Percentiles rank a stretch among this genome's conserved stretches.
Conservation (phyloP, 2,113 vertebrate genomes). For the Oryzias celebensis region DNA sequence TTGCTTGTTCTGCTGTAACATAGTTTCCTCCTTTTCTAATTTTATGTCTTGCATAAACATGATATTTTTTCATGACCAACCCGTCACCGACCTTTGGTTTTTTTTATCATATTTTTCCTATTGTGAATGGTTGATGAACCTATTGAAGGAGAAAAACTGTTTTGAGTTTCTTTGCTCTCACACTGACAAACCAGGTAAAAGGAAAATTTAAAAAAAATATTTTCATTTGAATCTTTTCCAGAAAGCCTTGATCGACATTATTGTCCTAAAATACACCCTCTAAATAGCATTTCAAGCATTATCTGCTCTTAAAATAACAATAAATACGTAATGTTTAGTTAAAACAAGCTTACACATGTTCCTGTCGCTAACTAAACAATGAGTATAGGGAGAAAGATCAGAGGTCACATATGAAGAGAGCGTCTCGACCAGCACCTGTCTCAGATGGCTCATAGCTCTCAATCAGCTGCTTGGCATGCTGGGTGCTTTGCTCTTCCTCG, state of each 20-base stretch:
- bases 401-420: neutral
- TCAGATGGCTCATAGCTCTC: conserved; percentile 86
- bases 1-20: too few relatives aligned
- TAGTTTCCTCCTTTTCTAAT: too few relatives aligned
- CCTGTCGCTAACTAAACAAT: conserved; percentile 1
- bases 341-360: neutral
- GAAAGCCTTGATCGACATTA: neutral
- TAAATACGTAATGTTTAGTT: neutral
- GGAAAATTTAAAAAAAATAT: too few relatives aligned
- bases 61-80: too few relatives aligned
- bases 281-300: neutral
- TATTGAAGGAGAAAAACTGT: too few relatives aligned
- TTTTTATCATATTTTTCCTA: too few relatives aligned
- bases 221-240: neutral
- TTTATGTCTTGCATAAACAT: too few relatives aligned
- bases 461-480: conserved; percentile 84
- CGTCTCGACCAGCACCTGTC: conserved; percentile 73
- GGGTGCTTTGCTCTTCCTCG: conserved; percentile 72
- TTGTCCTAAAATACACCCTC: neutral
- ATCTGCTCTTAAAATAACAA: conserved; percentile 1
- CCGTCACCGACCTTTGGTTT: too few relatives aligned
- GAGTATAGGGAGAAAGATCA: neutral
- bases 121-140: too few relatives aligned
- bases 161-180: too few relatives aligned
- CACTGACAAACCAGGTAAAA: too few relatives aligned